A percentile compares a stretch with the other conserved stretches of the same genome.
These are phyloP conservation scores for human DNA, from an alignment of 2,113 vertebrate genomes.

Conservation along the genomic window DNA sequence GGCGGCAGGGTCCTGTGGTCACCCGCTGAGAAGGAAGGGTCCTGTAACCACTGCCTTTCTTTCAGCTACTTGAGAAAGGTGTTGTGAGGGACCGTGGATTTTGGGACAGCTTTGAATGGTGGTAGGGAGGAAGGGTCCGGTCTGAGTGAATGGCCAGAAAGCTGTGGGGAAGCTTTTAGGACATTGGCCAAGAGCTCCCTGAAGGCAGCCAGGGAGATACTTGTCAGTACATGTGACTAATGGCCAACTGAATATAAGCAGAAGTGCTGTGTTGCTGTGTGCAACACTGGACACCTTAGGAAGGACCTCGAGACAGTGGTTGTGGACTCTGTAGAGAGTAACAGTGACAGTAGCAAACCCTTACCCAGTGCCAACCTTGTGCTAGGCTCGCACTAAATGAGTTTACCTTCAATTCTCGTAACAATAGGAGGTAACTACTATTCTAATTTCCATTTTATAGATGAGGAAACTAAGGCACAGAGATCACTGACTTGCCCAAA, in stretches of 20 bases:
- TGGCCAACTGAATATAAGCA: too few relatives aligned
- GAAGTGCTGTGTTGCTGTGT: too few relatives aligned
- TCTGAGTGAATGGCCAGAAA: neutral
- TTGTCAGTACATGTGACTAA: too few relatives aligned
- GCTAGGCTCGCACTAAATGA: too few relatives aligned
- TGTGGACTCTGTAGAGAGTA: neutral
- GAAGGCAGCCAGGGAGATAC: neutral
- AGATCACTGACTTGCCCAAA: neutral
- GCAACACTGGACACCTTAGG: neutral
- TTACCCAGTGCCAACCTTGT: neutral
- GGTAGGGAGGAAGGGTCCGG: neutral
- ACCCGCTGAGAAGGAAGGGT: neutral
- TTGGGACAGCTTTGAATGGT: neutral
- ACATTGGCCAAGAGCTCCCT: neutral
- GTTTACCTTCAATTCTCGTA: neutral
- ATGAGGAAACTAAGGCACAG: neutral
- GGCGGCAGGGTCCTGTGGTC: neutral
- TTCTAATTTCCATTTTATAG: neutral
- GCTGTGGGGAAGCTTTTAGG: neutral
- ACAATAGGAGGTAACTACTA: too few relatives aligned
- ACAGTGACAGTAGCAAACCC: neutral
- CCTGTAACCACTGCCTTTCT: neutral
- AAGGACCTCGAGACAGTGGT: neutral
- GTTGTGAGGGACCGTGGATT: neutral
- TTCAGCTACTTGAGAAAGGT: neutral